Evolutionary conservation across 1,140 invertebrate species (phyloP), one percentile per base, ranked within the genome.

Genomic region (Zaprionus vittiger): DNA sequence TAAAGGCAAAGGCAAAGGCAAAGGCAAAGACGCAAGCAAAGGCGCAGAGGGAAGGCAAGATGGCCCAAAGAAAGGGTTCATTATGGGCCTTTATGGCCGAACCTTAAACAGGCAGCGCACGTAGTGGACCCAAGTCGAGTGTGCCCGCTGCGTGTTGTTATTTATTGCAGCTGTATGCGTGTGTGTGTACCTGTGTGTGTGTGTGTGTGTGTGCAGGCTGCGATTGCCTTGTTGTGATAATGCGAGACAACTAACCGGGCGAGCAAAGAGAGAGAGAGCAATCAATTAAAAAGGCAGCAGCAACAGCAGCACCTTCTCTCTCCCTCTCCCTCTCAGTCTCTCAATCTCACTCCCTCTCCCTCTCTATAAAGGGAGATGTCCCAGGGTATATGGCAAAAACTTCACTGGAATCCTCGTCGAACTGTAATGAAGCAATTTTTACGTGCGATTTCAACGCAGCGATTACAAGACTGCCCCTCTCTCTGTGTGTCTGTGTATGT

Each of bases 241-340:
- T 89, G 85, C 79, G 55, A 84, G 81, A 87, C 78, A 84, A 84
- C 79, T 67, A 15, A 7, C 41, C 41, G 81, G 74, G 31, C 75
- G 31, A 59, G 52, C 60, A 63, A 73, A 47, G 81, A 59, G 75
- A 71, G 84, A 89, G 84, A 89, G 85, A 90, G 84, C 84, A 89
- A 89, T 89, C 84, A 90, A 89, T 89, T 89, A 90, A 89, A 89
- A 84, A 79, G 81, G 85, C 85, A 90, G 84, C 82, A 79, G 65
- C 81, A 66, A 31, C 59, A 28, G 31, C 80, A 75, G 80, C 81
- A 81, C 75, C 79, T 79, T 70, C 61, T 62, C 64, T 67, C 28
- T 57, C 31, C 0, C 41, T 17, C 38, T 34, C 38, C 15, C 5
- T 14, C 24, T 7, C 17, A 24, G 24, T 56, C 60, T 62, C 22